Evolutionary conservation across 2,888 invertebrate genomes (phyloP).

Genomic region (Seladonia tumulorum): DNA sequence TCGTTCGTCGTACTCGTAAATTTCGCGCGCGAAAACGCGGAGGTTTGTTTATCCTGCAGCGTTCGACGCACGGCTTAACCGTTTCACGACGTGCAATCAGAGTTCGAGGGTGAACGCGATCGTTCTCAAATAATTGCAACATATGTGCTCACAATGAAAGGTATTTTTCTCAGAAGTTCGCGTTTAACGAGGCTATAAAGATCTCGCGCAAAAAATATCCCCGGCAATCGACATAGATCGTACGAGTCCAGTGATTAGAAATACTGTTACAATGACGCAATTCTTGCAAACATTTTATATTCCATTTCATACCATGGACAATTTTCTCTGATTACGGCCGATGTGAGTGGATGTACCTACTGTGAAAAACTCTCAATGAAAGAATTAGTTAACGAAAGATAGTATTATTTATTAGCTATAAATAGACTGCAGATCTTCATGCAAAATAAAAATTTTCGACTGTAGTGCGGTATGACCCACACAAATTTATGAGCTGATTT

Average conservation of each 20-base stretch:
- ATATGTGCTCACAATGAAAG: neutral
- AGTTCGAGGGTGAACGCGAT: conserved; percentile 23
- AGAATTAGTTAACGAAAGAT: too few relatives aligned
- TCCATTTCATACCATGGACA: neutral
- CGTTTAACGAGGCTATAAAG: neutral
- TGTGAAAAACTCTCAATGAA: too few relatives aligned
- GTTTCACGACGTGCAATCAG: conserved; percentile 7
- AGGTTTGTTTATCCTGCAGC: conserved; percentile 57
- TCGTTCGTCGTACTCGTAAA: conserved; percentile 56
- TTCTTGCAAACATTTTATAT: neutral
- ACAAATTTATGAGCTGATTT: too few relatives aligned
- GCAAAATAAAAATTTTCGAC: too few relatives aligned
- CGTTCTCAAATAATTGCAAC: conserved; percentile 25
- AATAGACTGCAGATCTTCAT: too few relatives aligned
- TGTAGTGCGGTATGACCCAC: too few relatives aligned
- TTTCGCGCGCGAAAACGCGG: conserved; percentile 52
- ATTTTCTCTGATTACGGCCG: too few relatives aligned
- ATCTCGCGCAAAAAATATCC: neutral
- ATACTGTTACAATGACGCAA: neutral
- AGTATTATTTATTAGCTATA: too few relatives aligned
- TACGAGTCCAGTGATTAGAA: neutral
- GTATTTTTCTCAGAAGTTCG: neutral
- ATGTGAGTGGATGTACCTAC: too few relatives aligned
- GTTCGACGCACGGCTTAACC: conserved; percentile 36
- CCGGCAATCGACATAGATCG: neutral